phyloP scores from a whole-genome alignment of 2,113 vertebrate species.

The Tiliqua scincoides region DNA sequence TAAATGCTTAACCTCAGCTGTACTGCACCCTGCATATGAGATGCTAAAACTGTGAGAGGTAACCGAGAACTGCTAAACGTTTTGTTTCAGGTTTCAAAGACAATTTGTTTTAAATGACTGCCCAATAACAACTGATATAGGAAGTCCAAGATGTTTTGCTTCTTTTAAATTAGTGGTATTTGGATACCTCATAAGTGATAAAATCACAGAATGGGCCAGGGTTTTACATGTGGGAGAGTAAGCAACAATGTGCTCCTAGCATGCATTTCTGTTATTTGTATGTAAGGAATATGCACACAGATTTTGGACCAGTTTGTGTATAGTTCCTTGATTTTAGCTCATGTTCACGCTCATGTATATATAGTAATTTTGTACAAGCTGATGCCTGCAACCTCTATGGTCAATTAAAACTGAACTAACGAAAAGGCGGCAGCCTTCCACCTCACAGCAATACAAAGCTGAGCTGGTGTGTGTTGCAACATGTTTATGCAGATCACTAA shows the following conservation, averaged over 20 bases:
- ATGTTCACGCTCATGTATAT: background rate
- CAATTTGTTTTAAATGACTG: background rate
- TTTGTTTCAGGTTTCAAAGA: too few species aligned
- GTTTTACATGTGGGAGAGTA: conserved; percentile 20
- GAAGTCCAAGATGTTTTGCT: conserved; percentile 24
- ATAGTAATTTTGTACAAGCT: rapidly evolving
- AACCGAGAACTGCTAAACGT: background rate
- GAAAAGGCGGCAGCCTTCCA: conserved; percentile 79
- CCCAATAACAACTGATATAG: background rate
- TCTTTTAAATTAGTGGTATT: conserved; percentile 7
- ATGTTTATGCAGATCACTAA: conserved; percentile 79
- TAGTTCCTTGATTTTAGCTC: conserved; percentile 5
- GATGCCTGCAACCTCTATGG: background rate
- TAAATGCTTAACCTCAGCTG: background rate
- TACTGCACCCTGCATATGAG: background rate
- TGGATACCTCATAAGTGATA: background rate
- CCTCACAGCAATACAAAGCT: conserved; percentile 78
- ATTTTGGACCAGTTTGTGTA: conserved; percentile 12
- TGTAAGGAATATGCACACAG: background rate
- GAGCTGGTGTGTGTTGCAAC: conserved; percentile 79
- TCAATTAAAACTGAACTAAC: background rate
- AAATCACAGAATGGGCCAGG: background rate
- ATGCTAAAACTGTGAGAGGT: background rate
- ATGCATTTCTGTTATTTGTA: background rate
- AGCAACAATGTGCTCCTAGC: background rate